Evolutionary conservation across 2,113 vertebrate genomes (phyloP).

Genomic region (Chroicocephalus ridibundus): DNA sequence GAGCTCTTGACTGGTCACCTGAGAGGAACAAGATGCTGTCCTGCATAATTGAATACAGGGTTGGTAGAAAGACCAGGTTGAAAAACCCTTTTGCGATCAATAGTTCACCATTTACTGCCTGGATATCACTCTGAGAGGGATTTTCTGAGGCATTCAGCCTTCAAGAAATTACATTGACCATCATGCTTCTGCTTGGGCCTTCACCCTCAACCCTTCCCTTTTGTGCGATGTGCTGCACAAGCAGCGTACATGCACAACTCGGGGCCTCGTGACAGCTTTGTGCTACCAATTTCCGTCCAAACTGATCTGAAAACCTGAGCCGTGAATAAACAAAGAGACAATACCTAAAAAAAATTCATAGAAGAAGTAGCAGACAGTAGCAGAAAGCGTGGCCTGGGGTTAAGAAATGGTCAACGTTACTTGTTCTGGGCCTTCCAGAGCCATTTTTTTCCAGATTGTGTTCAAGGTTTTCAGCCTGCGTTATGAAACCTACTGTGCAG

Average conservation of each 20-base stretch:
- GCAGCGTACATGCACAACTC: accelerated
- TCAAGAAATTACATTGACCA: neutral
- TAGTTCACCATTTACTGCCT: neutral
- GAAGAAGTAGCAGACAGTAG: neutral
- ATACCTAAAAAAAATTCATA: neutral
- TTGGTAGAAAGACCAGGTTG: neutral
- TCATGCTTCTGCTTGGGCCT: neutral
- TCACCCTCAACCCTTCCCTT: neutral
- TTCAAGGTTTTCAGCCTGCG: neutral
- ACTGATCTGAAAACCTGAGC: neutral
- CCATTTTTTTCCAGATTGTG: neutral
- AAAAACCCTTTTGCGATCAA: neutral
- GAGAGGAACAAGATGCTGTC: neutral
- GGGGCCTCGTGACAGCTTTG: accelerated
- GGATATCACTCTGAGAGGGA: neutral
- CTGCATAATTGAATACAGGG: neutral
- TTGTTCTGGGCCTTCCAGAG: neutral
- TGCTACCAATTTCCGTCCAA: neutral
- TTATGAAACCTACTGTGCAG: neutral
- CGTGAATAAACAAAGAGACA: neutral
- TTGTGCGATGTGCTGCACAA: accelerated
- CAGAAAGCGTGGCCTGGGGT: neutral
- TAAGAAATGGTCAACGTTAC: neutral
- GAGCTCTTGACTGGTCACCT: neutral
- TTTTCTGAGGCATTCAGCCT: neutral